Percentiles rank a stretch among this genome's conserved stretches.
Evolutionary conservation across 2,797 vertebrate species (phyloP).

Genomic region (Scarus forsteni): DNA sequence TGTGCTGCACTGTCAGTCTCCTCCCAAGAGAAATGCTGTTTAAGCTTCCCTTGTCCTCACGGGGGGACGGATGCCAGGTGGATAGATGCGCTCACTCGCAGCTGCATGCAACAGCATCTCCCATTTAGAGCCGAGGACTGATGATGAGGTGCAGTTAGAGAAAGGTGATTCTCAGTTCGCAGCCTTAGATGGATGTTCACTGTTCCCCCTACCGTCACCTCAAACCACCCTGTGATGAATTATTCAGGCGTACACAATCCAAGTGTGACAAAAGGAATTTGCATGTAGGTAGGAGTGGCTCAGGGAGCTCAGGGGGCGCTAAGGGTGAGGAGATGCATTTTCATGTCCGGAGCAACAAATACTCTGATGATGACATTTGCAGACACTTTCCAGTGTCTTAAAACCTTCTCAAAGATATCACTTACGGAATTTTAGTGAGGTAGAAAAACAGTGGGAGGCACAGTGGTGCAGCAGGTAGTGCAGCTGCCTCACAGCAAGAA

Average conservation of each 20-base stretch:
- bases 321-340: conserved; percentile 10
- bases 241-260: conserved; percentile 18
- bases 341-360: background rate
- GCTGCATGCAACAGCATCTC: conserved; percentile 9
- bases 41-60: background rate
- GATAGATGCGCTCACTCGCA: background rate
- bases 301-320: conserved; percentile 5
- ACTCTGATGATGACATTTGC: no score
- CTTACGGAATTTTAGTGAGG: no score
- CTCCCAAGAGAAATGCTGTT: conserved; percentile 7
- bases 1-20: conserved; percentile 12
- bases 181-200: conserved; percentile 35
- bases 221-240: conserved; percentile 43
- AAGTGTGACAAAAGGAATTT: conserved; percentile 17
- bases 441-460: no score
- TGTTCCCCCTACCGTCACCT: conserved; percentile 1
- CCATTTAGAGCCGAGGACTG: conserved; percentile 11
- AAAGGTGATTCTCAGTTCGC: conserved; percentile 21
- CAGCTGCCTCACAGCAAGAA: no score
- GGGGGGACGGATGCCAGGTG: conserved; percentile 2
- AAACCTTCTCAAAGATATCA: no score
- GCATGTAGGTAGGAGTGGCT: conserved; percentile 35
- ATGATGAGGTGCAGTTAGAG: conserved; percentile 43
- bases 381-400: no score
- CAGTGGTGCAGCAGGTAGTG: no score